These are phyloP conservation scores for Lagodon rhomboides DNA, from an alignment of 2,797 vertebrate genomes.

Conservation along the genomic window DNA sequence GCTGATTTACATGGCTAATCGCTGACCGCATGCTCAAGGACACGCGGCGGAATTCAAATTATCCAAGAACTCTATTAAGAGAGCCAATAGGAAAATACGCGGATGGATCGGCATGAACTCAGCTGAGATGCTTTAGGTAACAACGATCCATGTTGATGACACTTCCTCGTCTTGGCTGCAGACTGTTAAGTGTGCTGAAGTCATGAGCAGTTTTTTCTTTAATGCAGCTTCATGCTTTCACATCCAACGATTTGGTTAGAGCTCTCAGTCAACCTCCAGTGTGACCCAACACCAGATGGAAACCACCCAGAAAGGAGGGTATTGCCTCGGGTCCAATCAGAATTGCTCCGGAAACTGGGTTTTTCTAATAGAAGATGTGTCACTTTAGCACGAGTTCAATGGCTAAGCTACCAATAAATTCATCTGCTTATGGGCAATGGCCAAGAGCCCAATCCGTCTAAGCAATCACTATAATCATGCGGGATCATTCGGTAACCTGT, in stretches of 20 bases:
- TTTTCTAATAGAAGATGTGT: not conserved
- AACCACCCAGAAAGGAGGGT: not conserved
- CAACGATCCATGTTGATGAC: not conserved
- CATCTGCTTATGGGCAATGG: not conserved
- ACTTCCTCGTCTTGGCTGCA: not conserved
- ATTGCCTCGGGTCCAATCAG: not conserved
- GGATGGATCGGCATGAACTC: slow-evolving; percentile 30
- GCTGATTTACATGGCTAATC: slow-evolving; percentile 52
- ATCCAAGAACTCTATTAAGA: slow-evolving; percentile 4
- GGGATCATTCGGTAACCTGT: slow-evolving; percentile 6
- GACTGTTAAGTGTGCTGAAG: not conserved
- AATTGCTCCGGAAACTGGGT: not conserved
- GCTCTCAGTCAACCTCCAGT: no score
- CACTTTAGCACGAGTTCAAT: not conserved
- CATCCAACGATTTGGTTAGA: not conserved
- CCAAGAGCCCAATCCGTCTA: not conserved
- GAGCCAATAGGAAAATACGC: slow-evolving; percentile 1
- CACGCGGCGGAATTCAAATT: slow-evolving; percentile 25
- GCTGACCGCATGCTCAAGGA: slow-evolving; percentile 36
- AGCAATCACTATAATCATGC: slow-evolving; percentile 2
- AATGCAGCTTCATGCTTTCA: not conserved
- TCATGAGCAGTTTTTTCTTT: not conserved
- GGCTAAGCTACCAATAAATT: not conserved
- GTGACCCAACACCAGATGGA: not conserved
- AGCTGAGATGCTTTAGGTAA: slow-evolving; percentile 6